These are phyloP conservation scores for Dallia pectoralis DNA, from an alignment of 2,797 vertebrate species.

Conservation along the genomic window DNA sequence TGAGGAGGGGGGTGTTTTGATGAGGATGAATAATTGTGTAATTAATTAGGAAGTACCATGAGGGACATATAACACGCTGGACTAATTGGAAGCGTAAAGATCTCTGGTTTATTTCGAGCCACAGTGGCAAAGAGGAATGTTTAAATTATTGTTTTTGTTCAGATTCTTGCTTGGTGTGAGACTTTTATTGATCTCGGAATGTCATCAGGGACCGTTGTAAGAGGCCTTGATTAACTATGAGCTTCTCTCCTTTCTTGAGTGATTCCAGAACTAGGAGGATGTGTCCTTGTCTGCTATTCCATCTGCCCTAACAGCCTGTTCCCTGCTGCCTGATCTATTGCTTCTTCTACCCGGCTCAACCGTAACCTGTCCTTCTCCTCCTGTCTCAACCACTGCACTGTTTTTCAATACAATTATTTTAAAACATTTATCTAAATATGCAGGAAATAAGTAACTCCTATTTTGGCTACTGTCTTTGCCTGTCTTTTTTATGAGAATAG, in stretches of 20 bases:
- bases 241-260: slow-evolving; percentile 43
- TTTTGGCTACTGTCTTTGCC: too few relatives aligned
- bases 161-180: slow-evolving; percentile 34
- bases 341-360: slow-evolving; percentile 30
- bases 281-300: slow-evolving; percentile 38
- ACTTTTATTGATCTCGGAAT: slow-evolving; percentile 46
- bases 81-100: slow-evolving; percentile 26
- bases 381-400: slow-evolving; percentile 31
- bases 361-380: slow-evolving; percentile 6
- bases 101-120: slow-evolving; percentile 12
- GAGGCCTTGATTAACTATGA: slow-evolving; percentile 59
- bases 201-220: slow-evolving; percentile 41
- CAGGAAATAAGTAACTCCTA: too few relatives aligned
- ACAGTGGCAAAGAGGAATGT: neutral
- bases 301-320: slow-evolving; percentile 39
- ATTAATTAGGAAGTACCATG: slow-evolving; percentile 23
- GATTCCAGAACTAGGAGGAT: slow-evolving; percentile 41
- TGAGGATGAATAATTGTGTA: slow-evolving; percentile 30
- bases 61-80: neutral
- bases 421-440: too few relatives aligned
- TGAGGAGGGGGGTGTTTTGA: slow-evolving; percentile 34
- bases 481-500: too few relatives aligned
- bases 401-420: neutral
- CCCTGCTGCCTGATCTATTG: slow-evolving; percentile 27
- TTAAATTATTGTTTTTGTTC: slow-evolving; percentile 35